These are phyloP conservation scores for Drosophila quasianomalipes DNA, from an alignment of 2,888 invertebrate species.

Conservation along the genomic window DNA sequence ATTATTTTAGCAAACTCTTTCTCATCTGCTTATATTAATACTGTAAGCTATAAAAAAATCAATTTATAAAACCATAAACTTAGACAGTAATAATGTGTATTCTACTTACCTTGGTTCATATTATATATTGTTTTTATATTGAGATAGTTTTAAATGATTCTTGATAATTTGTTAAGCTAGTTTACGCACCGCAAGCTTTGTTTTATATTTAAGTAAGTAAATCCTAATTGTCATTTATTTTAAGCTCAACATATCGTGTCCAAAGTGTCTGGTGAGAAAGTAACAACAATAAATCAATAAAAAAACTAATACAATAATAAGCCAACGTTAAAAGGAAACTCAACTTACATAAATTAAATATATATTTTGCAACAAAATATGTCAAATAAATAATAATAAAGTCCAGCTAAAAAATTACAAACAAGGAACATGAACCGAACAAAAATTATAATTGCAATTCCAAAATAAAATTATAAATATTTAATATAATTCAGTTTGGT, in stretches of 20 bases:
- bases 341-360: not conserved
- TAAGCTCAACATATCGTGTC: not conserved
- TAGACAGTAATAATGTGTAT: not conserved
- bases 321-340: not conserved
- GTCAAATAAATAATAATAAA: not conserved
- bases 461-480: not conserved
- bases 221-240: not conserved
- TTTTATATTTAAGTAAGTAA: not conserved
- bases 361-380: not conserved
- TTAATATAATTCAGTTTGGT: not conserved
- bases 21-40: not conserved
- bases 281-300: not conserved
- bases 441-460: not conserved
- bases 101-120: not conserved
- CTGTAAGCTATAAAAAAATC: no score
- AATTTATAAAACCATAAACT: not conserved
- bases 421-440: not conserved
- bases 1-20: not conserved
- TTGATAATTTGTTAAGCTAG: not conserved
- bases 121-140: not conserved
- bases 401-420: not conserved
- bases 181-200: not conserved
- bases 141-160: not conserved
- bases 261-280: not conserved
- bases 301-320: not conserved